Evolutionary conservation across 2,797 vertebrate species (phyloP), one percentile per base, ranked within the genome.

Genomic region (Chromobotia macracanthus): DNA sequence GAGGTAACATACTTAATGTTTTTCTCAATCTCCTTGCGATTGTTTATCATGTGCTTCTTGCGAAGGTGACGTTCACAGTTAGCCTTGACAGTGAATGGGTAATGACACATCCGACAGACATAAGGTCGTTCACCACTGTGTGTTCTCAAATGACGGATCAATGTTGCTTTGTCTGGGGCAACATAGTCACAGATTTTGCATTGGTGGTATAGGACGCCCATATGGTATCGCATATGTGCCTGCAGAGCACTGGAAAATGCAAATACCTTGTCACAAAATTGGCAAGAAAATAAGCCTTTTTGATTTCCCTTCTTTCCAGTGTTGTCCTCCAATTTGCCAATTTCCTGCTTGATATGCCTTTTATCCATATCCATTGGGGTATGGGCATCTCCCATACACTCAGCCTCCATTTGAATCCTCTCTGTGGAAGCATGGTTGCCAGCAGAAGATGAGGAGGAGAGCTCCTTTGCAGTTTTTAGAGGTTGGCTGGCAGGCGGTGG

Each of bases 111-210:
- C 23, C 96, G 94, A 88, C 97, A 99, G 74, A 99, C 94, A 65
- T 98, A 99, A 0, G 97, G 97, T 44, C 97, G 93, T 89, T 99
- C 97, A 0, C 97, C 97, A 0, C 97, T 99, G 92, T 99, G 97
- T 0, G 97, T 98, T 66, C 97, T 94, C 87, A 99, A 89, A 88
- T 99, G 97, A 5, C 97, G 94, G 89, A 98, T 98, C 55, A 99
- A 91, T 0, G 97, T 98, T 0, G 97, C 97, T 88, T 98, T 99
- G 92, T 99, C 97, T 0, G 97, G 97, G 0, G 97, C 97, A 0
- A 97, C 96, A 70, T 99, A 98, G 87, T 98, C 96, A 11, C 97
- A 99, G 89, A 98, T 97, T 93, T 97, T 97, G 91, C 97, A 99
- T 41, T 98, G 96, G 84, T 98, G 97, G 0, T 96, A 96, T 0